These are phyloP conservation scores for Thalassophryne amazonica DNA, from an alignment of 2,797 vertebrate genomes.

Conservation along the genomic window DNA sequence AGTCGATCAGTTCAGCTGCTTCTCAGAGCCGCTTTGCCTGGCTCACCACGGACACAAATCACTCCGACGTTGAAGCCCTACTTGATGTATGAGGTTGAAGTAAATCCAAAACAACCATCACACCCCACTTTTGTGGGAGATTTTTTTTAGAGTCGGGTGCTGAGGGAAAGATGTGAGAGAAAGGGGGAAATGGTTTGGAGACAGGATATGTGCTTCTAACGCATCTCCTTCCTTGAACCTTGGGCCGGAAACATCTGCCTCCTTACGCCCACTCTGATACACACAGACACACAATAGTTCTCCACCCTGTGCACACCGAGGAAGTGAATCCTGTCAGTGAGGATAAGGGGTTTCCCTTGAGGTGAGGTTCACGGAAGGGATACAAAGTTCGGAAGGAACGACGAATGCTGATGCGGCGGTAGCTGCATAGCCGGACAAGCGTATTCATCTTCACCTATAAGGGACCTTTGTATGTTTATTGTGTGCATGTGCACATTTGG, in stretches of 20 bases:
- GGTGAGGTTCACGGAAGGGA: constrained; percentile 58
- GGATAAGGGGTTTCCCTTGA: constrained; percentile 62
- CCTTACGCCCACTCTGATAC: constrained; percentile 50
- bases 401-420: constrained; percentile 60
- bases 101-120: constrained; percentile 41
- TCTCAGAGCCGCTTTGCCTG: constrained; percentile 31
- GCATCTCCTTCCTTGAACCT: constrained; percentile 74
- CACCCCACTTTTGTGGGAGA: constrained; percentile 36
- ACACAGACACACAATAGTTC: constrained; percentile 69
- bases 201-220: constrained; percentile 69
- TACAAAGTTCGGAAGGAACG: constrained; percentile 51
- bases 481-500: constrained; percentile 8
- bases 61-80: constrained; percentile 24
- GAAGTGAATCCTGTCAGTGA: constrained; percentile 77
- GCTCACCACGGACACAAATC: constrained; percentile 51
- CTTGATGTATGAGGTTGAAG: constrained; percentile 38
- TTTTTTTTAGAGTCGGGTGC: constrained; percentile 15
- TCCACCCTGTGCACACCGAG: constrained; percentile 45
- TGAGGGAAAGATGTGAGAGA: constrained; percentile 34
- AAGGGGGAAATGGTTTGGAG: constrained; percentile 48
- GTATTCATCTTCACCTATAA: constrained; percentile 46
- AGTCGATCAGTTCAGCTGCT: constrained; percentile 24
- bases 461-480: constrained; percentile 24
- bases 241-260: constrained; percentile 82
- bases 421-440: constrained; percentile 39